These are phyloP conservation scores for Notoglanidium macrostoma DNA, from an alignment of 2,797 vertebrate genomes.

Conservation along the genomic window DNA sequence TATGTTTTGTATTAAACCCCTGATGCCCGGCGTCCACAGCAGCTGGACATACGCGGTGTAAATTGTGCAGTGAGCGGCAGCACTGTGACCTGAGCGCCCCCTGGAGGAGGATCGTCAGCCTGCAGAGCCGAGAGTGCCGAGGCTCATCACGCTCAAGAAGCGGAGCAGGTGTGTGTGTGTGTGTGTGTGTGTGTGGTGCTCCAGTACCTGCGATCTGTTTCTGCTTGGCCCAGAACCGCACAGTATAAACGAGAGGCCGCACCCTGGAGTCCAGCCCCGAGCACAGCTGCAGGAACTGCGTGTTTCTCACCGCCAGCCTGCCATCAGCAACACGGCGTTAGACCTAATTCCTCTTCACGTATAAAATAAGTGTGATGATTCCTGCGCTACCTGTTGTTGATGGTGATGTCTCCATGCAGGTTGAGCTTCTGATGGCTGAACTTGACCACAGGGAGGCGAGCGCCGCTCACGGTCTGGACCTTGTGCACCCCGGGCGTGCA, in stretches of 20 bases:
- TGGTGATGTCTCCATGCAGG: slow-evolving; percentile 85
- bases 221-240: slow-evolving; percentile 89
- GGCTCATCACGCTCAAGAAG: background rate
- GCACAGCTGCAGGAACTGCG: slow-evolving; percentile 86
- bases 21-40: too few relatives aligned
- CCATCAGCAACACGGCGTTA: background rate
- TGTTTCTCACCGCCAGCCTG: slow-evolving; percentile 90
- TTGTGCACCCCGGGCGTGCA: slow-evolving; percentile 90
- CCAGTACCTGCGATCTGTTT: slow-evolving; percentile 84
- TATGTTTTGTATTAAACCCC: background rate
- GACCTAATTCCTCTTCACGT: background rate
- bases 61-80: too few relatives aligned
- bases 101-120: too few relatives aligned
- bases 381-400: slow-evolving; percentile 84
- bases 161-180: background rate
- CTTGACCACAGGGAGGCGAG: slow-evolving; percentile 87
- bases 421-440: slow-evolving; percentile 88
- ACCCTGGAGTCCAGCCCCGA: slow-evolving; percentile 81
- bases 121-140: background rate
- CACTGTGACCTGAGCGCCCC: too few relatives aligned
- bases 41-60: too few relatives aligned
- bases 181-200: background rate
- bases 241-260: slow-evolving; percentile 80
- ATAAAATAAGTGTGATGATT: too few relatives aligned
- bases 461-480: slow-evolving; percentile 80